phyloP scores from a whole-genome alignment of 2,113 vertebrate species.

The Pogonocichla stellata region DNA sequence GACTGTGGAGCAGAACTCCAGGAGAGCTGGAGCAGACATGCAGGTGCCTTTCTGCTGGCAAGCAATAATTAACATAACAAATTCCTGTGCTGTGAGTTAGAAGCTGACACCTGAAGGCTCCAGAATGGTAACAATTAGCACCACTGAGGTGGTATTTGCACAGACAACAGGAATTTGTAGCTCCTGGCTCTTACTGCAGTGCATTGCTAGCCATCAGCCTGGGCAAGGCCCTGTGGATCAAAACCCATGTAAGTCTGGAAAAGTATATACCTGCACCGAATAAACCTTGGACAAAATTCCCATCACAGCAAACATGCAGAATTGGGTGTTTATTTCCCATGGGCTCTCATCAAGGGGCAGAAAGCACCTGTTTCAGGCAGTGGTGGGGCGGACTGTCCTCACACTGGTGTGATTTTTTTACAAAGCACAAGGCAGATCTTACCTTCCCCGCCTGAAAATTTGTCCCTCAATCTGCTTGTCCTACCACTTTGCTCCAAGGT shows the following conservation, averaged over 20 bases:
- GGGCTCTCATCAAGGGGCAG: background rate
- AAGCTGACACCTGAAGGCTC: conserved; percentile 36
- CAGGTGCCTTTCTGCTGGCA: background rate
- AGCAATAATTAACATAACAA: conserved; percentile 30
- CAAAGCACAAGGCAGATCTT: background rate
- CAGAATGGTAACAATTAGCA: background rate
- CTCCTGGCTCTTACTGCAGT: background rate
- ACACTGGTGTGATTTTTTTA: background rate
- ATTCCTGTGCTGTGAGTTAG: background rate
- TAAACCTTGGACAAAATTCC: background rate
- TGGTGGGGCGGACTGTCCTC: background rate
- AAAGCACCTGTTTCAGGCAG: background rate
- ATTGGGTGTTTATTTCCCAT: background rate
- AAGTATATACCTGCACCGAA: background rate
- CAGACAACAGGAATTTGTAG: background rate
- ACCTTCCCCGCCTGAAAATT: background rate
- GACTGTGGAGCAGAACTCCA: background rate
- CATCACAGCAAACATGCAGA: fast-evolving
- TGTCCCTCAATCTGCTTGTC: background rate
- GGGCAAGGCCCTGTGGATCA: background rate
- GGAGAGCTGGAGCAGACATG: background rate
- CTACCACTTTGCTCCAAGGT: background rate
- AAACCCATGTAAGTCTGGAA: background rate
- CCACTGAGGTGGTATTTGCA: background rate
- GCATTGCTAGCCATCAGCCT: background rate